These are phyloP conservation scores for Cephonodes hylas DNA, from an alignment of 2,888 invertebrate species.

Conservation along the genomic window DNA sequence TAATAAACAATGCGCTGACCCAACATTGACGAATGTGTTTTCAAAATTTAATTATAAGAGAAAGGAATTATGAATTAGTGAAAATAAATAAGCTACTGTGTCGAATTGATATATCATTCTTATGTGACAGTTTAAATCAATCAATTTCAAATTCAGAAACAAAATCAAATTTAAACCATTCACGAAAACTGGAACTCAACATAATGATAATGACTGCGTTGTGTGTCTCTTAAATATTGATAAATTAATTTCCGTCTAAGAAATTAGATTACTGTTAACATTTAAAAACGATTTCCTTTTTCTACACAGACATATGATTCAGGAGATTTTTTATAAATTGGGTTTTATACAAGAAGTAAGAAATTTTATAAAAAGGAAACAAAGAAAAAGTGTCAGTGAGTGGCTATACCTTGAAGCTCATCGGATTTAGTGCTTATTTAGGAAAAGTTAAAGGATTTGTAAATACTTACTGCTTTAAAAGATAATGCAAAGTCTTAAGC, in stretches of 20 bases:
- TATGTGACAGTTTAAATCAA: neutral
- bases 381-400: too few species aligned
- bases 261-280: too few species aligned
- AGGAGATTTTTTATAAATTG: too few species aligned
- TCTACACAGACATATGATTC: too few species aligned
- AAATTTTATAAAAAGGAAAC: too few species aligned
- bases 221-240: too few species aligned
- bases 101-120: neutral
- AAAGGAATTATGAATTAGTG: neutral
- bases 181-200: too few species aligned
- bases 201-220: too few species aligned
- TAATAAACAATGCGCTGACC: conserved; percentile 9
- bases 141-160: neutral
- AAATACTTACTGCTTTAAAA: neutral
- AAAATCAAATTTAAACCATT: neutral
- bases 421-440: too few species aligned
- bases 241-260: too few species aligned
- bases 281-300: too few species aligned
- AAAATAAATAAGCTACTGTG: neutral
- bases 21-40: conserved; percentile 2
- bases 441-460: neutral
- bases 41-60: neutral
- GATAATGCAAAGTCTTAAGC: neutral
- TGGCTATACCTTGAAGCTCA: too few species aligned
- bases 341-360: neutral